These are phyloP conservation scores for Chrysolina americana DNA, from an alignment of 2,888 invertebrate species.

Conservation along the genomic window DNA sequence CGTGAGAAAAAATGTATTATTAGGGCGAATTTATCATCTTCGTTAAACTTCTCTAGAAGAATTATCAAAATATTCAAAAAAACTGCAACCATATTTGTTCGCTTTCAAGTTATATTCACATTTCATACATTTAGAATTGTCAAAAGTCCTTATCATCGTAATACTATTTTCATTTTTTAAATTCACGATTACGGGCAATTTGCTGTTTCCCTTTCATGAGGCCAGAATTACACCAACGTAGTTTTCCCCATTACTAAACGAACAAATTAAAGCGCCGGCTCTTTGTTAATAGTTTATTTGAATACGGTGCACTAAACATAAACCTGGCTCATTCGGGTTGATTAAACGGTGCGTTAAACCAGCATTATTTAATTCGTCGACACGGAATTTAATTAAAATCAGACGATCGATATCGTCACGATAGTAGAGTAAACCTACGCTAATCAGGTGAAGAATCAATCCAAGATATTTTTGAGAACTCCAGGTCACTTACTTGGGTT, in stretches of 20 bases:
- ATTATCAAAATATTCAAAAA: no score
- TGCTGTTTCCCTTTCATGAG: not conserved
- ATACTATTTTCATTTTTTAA: not conserved
- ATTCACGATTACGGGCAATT: not conserved
- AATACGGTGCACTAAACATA: slow-evolving; percentile 32
- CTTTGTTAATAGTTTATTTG: slow-evolving; percentile 31
- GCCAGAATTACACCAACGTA: not conserved
- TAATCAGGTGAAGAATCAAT: not conserved
- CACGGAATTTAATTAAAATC: slow-evolving; percentile 32
- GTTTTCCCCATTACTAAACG: slow-evolving; percentile 28
- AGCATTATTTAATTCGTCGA: slow-evolving; percentile 30
- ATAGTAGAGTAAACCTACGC: slow-evolving; percentile 8
- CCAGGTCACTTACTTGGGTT: not conserved
- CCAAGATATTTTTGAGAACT: not conserved
- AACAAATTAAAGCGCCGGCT: slow-evolving; percentile 26
- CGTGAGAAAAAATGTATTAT: no score
- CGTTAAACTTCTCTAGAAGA: no score
- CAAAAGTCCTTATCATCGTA: no score
- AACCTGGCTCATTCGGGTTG: slow-evolving; percentile 27
- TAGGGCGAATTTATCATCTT: no score
- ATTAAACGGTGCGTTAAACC: slow-evolving; percentile 31
- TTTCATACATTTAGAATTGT: no score
- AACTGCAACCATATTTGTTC: no score
- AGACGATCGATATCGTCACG: slow-evolving; percentile 25
- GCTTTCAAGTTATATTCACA: no score